A percentile compares a stretch with the other conserved stretches of the same genome.
These are phyloP conservation scores for Synanthedon andrenaeformis DNA, from an alignment of 2,888 invertebrate genomes.

Conservation along the genomic window DNA sequence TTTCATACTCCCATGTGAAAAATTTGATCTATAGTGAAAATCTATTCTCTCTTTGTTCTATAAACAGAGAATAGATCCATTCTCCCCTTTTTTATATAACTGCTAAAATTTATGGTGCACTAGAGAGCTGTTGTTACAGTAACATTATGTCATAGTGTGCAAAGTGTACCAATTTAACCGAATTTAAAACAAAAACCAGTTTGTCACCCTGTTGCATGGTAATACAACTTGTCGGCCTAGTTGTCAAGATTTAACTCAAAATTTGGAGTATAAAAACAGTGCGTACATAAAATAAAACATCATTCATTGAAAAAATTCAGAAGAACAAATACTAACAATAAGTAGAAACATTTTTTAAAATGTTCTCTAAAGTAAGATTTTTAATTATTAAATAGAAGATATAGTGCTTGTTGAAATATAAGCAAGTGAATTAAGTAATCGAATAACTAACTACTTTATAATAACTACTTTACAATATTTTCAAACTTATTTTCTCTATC, in stretches of 20 bases:
- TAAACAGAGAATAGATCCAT: too few relatives aligned
- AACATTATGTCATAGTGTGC: background rate
- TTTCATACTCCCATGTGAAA: too few relatives aligned
- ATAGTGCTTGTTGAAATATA: background rate
- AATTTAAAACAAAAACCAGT: background rate
- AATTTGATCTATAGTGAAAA: too few relatives aligned
- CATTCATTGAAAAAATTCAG: conserved; percentile 25
- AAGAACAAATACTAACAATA: conserved; percentile 14
- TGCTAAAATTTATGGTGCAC: too few relatives aligned
- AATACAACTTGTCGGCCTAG: conserved; percentile 5
- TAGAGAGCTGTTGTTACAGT: background rate
- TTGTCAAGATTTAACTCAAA: conserved; percentile 5
- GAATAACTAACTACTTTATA: too few relatives aligned
- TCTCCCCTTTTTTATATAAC: too few relatives aligned
- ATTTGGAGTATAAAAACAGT: conserved; percentile 31
- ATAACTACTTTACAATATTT: too few relatives aligned
- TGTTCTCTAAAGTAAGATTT: conserved; percentile 32
- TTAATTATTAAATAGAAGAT: conserved; percentile 4
- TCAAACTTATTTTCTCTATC: too few relatives aligned
- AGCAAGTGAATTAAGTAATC: too few relatives aligned
- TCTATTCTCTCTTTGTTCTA: too few relatives aligned
- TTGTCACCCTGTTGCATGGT: conserved; percentile 2
- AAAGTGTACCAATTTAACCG: conserved; percentile 1
- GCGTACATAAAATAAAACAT: conserved; percentile 16
- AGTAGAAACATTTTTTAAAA: conserved; percentile 10